Base-by-base conservation (phyloP, 1,140 invertebrate genomes). In the Drosophila kohkoa region DNA sequence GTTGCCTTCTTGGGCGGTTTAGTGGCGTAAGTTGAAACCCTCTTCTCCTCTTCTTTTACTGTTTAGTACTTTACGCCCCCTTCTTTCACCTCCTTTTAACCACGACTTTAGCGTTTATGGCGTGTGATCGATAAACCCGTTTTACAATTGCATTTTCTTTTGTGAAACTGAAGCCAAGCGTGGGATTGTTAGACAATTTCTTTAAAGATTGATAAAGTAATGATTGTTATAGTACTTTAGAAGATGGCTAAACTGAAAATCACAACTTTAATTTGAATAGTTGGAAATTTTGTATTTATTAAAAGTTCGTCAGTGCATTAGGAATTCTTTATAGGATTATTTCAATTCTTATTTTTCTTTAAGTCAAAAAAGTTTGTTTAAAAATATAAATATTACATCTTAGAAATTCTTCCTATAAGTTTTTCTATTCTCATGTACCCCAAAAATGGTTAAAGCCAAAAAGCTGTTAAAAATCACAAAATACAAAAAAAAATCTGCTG, bases 1-100 rank as follows among this genome's bases (percentile, higher is more conserved):
- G 94, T 95, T 76, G 94, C 94, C 76, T 95, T 95, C 91, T 93
- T 96, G 74, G 95, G 95, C 82, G 95, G 95, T 75, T 93, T 96
- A 82, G 95, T 96, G 83, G 95, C 95, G 95, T 96, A 94, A 95
- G 95, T 95, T 67, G 65, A 63, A 65, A 11, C 20, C 15, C 64
- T 25, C 20, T 25, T 25, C 49, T 1, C 7, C 28, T 41, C 28
- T 48, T 15, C 7, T n/a, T 15, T 28, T 16, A 1, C 7, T 51
- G n/a, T 10, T 16, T 8, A 48, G 1, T 51, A 51, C 35, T 38
- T 25, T n/a, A 30, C 11, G n/a, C 16, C 43, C 25, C 5, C n/a
- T 11, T 28, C 4, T 48, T 10, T 11, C 49, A 3, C 25, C 25
- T 25, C 3, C 20, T 25, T 25, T 25, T 25, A 25, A 25, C 20